Percentiles rank a stretch among this genome's conserved stretches.
These are phyloP conservation scores for Hesperophylax magnus DNA, from an alignment of 1,140 invertebrate species.

Conservation along the genomic window DNA sequence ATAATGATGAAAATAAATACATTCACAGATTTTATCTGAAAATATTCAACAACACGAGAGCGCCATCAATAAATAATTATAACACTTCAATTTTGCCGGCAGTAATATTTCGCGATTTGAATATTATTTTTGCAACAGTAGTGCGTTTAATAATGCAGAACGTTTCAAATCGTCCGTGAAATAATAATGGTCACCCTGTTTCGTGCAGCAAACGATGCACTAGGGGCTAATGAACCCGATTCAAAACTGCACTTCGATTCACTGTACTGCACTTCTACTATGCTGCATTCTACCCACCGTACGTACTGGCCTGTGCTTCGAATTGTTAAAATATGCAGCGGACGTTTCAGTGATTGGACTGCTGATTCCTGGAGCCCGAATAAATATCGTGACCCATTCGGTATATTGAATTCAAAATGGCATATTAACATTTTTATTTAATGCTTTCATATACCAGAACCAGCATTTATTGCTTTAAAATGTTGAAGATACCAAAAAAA, in stretches of 20 bases:
- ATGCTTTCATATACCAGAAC: too few relatives aligned
- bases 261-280: slow-evolving; percentile 5
- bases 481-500: too few relatives aligned
- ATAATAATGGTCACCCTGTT: slow-evolving; percentile 30
- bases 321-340: slow-evolving; percentile 35
- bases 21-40: too few relatives aligned
- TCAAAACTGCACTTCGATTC: slow-evolving; percentile 43
- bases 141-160: neutral
- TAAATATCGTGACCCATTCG: slow-evolving; percentile 19
- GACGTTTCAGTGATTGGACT: slow-evolving; percentile 22
- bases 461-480: too few relatives aligned
- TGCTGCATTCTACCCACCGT: too few relatives aligned
- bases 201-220: slow-evolving; percentile 15
- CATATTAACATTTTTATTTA: neutral
- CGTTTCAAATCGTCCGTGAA: slow-evolving; percentile 12
- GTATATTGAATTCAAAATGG: neutral
- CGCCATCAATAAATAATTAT: too few relatives aligned
- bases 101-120: too few relatives aligned
- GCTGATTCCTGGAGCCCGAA: slow-evolving; percentile 25
- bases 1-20: too few relatives aligned
- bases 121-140: too few relatives aligned
- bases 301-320: neutral
- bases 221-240: slow-evolving; percentile 44
- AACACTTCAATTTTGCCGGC: too few relatives aligned
- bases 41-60: too few relatives aligned